These are phyloP conservation scores for Sylvietta virens DNA, from an alignment of 2,113 vertebrate genomes.

Conservation along the genomic window DNA sequence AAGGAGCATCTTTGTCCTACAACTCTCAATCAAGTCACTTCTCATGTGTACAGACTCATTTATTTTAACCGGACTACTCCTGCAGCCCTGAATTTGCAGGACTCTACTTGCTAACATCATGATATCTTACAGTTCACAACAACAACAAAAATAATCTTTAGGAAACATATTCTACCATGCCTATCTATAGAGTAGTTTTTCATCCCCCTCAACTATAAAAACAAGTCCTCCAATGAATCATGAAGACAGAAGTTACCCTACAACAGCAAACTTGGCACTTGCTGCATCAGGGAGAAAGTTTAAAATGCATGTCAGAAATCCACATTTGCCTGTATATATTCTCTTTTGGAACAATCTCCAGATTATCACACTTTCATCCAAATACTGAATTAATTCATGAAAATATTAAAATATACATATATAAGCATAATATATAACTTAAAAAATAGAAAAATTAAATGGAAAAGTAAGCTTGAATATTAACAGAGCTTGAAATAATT, in stretches of 20 bases:
- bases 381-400: background rate
- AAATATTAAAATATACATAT: background rate
- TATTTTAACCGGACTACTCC: background rate
- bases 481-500: background rate
- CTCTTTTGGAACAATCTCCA: background rate
- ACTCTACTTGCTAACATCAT: background rate
- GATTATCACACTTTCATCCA: background rate
- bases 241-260: background rate
- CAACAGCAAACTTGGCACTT: background rate
- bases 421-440: background rate
- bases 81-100: background rate
- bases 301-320: accelerated
- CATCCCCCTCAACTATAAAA: background rate
- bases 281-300: background rate
- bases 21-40: background rate
- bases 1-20: background rate
- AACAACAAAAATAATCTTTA: background rate
- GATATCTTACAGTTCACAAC: background rate
- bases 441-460: background rate
- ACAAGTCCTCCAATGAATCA: background rate
- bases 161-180: background rate
- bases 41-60: background rate
- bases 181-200: background rate
- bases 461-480: background rate
- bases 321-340: background rate